Conservation (phyloP, 2,797 vertebrate species). For the Sebastes baramenuke region DNA sequence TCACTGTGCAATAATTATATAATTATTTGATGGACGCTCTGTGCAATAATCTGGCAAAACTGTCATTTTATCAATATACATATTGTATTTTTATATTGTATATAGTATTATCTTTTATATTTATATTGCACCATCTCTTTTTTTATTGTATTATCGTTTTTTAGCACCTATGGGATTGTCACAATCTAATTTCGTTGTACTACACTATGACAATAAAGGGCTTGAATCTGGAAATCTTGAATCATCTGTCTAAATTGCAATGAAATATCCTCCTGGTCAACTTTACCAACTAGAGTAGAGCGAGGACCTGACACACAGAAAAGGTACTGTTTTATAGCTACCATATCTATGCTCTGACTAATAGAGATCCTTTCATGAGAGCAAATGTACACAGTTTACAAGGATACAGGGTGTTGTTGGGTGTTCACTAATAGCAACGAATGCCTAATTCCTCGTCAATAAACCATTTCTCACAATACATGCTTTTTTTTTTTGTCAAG, state of each 20-base stretch:
- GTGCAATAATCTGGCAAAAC: too few relatives aligned
- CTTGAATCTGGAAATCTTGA: too few relatives aligned
- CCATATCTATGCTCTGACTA: background rate
- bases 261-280: background rate
- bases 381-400: background rate
- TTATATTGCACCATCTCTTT: too few relatives aligned
- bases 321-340: background rate
- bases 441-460: background rate
- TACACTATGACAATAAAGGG: too few relatives aligned
- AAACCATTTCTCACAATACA: background rate
- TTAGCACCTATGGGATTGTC: too few relatives aligned
- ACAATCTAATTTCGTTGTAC: too few relatives aligned
- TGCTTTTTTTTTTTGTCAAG: slow-evolving; percentile 22
- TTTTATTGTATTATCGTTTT: too few relatives aligned
- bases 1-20: too few relatives aligned
- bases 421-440: background rate
- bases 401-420: background rate
- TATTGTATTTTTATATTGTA: too few relatives aligned
- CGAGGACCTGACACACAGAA: background rate
- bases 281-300: background rate
- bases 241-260: background rate
- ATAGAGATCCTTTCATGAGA: background rate
- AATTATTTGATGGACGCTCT: rapidly evolving
- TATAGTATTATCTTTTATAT: too few relatives aligned
- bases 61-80: too few relatives aligned